Percentiles rank a stretch among this genome's conserved stretches.
phyloP scores from a whole-genome alignment of 2,113 vertebrate genomes.

The Anas platyrhynchos region DNA sequence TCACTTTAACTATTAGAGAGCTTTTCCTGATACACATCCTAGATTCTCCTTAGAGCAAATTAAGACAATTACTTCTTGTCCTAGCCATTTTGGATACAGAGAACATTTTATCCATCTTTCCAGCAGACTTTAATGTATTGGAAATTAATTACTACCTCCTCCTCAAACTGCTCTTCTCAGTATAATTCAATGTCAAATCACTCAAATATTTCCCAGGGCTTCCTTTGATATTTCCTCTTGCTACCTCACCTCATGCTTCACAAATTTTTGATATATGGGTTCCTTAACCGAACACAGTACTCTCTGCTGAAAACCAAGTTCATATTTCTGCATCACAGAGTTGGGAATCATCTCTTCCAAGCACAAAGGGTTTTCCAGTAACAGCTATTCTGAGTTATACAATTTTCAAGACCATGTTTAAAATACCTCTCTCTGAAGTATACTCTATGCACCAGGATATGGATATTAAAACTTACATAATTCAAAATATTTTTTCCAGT shows the following conservation, averaged over 20 bases:
- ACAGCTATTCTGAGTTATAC: not conserved
- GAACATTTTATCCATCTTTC: not conserved
- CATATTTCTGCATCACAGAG: not conserved
- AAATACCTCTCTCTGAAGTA: not conserved
- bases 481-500: not conserved
- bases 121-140: not conserved
- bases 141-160: not conserved
- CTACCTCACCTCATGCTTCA: not conserved
- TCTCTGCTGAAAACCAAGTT: not conserved
- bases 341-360: not conserved
- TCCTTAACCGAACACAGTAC: not conserved
- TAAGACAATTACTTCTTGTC: not conserved
- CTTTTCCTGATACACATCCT: not conserved
- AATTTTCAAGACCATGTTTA: not conserved
- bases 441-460: not conserved
- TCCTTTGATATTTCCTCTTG: not conserved
- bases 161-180: not conserved
- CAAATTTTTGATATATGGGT: not conserved
- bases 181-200: not conserved
- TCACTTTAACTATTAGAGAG: not conserved
- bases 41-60: not conserved
- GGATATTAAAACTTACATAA: not conserved
- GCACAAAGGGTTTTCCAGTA: not conserved
- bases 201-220: not conserved
- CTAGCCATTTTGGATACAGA: not conserved